Evolutionary conservation across 2,888 invertebrate species (phyloP), one percentile per base, ranked within the genome.

Genomic region (Celastrina argiolus): DNA sequence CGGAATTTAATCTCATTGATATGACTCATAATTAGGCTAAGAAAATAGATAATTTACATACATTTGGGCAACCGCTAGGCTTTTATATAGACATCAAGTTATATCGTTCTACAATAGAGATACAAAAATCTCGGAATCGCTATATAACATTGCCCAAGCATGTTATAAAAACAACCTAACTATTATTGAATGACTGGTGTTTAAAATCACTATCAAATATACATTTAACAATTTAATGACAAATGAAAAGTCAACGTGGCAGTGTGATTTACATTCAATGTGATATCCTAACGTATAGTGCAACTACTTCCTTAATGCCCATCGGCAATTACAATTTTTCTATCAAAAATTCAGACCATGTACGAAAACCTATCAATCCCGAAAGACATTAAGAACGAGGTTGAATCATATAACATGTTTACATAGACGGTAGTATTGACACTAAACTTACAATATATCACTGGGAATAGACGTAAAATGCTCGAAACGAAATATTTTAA

Each of bases 11-110:
- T 87, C 85, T 88, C 83, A 84, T 87, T 91, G 90, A 91, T 91
- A 91, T 91, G 90, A 89, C 84, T 90, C 83, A 83, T 84, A 87
- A 85, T 87, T 87, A 88, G 88, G 87, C 89, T 87, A 89, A 84
- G 75, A 78, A 87, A 88, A 86, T 84, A 79, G 78, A 81, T 75
- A 75, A 75, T 78, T 77, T 61, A 39, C 61, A 78, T 77, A 76
- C 75, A 81, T 78, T 76, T 80, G 81, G 81, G 80, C 81, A 80
- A 76, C 69, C 74, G 73, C 71, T 71, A 69, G 56, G 67, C 61
- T 64, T 56, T 28, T 42, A 14, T 58, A 56, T 59, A 45, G 58
- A 67, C 56, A 67, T 67, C 31, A 59, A 65, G 39, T 58, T 58
- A 26, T 26, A 36, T 26, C 56, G n/a, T 56, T 56, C 65, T 64